Evolutionary conservation across 1,140 invertebrate species (phyloP), one percentile per base, ranked within the genome.

Genomic region (Cydia fagiglandana): DNA sequence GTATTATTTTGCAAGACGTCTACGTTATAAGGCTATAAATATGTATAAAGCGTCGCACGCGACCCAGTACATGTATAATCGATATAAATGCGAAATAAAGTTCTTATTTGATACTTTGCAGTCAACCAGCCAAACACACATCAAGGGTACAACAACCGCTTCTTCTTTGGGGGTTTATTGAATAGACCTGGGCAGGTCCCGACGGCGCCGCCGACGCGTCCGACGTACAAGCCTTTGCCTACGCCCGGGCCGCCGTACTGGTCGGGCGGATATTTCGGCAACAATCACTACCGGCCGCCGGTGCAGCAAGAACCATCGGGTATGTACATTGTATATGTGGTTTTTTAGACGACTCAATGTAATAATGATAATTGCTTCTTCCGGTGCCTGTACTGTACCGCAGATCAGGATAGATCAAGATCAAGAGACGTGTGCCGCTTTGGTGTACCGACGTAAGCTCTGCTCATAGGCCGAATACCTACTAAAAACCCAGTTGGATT

Each of bases 201-300:
- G 50, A 24, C 28, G 17, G 7, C 9, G 4, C 74, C 50, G 38
- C 74, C 74, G 9, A n/a, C 73, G 15, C 50, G 10, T 28, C 47
- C 73, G 4, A 68, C 64, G 3, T 38, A 68, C 30, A 68, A 28
- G 30, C 66, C 75, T 2, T 2, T n/a, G 9, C 81, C 82, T 3
- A 77, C 84, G 64, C 86, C 88, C 50, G 76, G 84, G 64, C 86
- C 88, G 56, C 90, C 88, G 0, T 86, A 81, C 68, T 76, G 78
- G 73, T 83, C 83, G 53, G 88, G 87, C 74, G 90, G 90, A 12
- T 80, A 81, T 28, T 90, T 89, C 56, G 83, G 84, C 20, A 78
- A 78, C 9, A 90, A 91, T 78, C 53, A 73, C 2, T 90, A 90
- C 70, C 79, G 83, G 61, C 89, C 88, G 56, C 89, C 83, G 30